Base-by-base conservation (phyloP, 1,140 invertebrate genomes). In the Artemia franciscana region DNA sequence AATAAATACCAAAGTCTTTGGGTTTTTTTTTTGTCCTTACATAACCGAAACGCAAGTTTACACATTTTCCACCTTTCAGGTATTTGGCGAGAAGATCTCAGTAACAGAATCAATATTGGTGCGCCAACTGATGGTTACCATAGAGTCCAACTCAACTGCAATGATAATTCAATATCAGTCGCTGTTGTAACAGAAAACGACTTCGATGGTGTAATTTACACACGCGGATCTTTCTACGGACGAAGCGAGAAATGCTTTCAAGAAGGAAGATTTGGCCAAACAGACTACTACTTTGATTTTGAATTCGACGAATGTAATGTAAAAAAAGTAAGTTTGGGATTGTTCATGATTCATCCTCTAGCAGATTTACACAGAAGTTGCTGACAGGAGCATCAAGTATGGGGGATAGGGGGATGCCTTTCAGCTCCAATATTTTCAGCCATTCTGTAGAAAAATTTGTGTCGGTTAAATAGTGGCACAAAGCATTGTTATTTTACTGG, bases 131-230 rank as follows among this genome's bases (percentile, higher is more conserved):
- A 56, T 7, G 67, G 67, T 5, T 68, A 66, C 61, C 58, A 66
- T 3, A 26, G 63, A 9, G 64, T 64, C 7, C 63, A 62, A 3
- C 62, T 68, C 15, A 64, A 68, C 62, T 68, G 67, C 60, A 63
- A 62, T 21, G 63, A 64, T 25, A 61, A 67, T 9, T 28, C 61
- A 12, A 68, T 70, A 59, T 63, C 64, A 25, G 67, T 69, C 1
- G 70, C 76, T 58, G 66, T 81, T 18, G 71, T 72, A 65, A 78
- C 76, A 0, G 74, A 77, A 7, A 73, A 79, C 15, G 75, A 79
- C 30, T 81, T 81, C 66, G 72, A 73, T 4, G 80, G 80, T 2
- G 78, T 80, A 0, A 77, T 81, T 69, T 81, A 81, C 65, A 81
- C 79, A 0, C 72, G 77, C 60, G 79, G 79, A 18, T 28, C 25